Evolutionary conservation across 1,140 invertebrate genomes (phyloP).

Genomic region (Neotoxoptera formosana): DNA sequence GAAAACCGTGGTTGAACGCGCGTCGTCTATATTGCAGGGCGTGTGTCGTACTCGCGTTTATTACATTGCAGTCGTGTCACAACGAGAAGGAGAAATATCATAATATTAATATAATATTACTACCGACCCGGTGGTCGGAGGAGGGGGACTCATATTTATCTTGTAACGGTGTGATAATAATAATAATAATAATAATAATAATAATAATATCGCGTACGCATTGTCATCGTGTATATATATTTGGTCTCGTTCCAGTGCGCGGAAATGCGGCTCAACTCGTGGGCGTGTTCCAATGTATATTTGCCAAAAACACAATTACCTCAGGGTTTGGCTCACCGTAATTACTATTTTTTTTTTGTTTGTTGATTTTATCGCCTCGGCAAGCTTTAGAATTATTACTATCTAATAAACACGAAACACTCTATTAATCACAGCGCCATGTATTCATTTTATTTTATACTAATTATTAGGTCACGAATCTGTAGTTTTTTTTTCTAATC

Average conservation of each 20-base stretch:
- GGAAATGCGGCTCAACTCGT: background rate
- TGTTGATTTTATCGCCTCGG: background rate
- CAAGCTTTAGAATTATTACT: background rate
- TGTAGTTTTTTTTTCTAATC: background rate
- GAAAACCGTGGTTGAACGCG: background rate
- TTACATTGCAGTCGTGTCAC: no score
- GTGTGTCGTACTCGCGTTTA: background rate
- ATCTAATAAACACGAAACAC: background rate
- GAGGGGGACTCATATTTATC: no score
- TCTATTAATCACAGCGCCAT: background rate
- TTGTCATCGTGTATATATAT: background rate
- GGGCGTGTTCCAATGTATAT: background rate
- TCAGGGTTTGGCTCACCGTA: background rate
- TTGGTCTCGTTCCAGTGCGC: background rate
- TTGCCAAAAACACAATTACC: background rate
- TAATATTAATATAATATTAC: no score
- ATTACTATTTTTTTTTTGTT: background rate
- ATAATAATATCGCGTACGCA: background rate
- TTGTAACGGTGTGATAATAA: no score
- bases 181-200: no score
- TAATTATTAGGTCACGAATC: background rate
- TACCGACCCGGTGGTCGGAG: no score
- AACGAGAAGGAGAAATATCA: no score
- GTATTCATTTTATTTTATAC: background rate
- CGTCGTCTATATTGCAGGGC: background rate